Base-by-base conservation (phyloP, 53 echinoderm and acorn worm genomes). In the Echinarachnius parma region DNA sequence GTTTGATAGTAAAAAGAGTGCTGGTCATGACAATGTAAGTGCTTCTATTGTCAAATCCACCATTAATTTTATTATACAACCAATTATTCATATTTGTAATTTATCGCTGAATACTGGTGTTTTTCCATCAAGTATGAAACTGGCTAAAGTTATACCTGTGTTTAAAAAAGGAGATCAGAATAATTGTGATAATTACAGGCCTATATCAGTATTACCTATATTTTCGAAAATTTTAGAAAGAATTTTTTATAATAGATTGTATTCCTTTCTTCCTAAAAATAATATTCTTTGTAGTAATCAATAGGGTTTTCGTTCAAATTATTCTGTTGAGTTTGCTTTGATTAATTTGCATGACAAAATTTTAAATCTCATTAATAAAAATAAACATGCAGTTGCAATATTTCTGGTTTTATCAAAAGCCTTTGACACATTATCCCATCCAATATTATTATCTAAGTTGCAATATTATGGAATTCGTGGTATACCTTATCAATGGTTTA, bases 21-120 rank as follows among this genome's bases (percentile, higher is more conserved):
- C n/a, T n/a, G n/a, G n/a, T 11, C 56, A 56, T 24, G 56, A 56
- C 27, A 56, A 56, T 28, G 28, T 56, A 56, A 26, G 25, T 27
- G 23, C 11, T 56, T 25, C 24, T 56, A 56, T 56, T 56, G 1
- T 68, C 28, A 68, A 48, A 20, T 28, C 69, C n/a, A n/a, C n/a
- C n/a, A n/a, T n/a, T n/a, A n/a, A n/a, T 67, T 67, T 67, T 45
- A 46, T 67, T 46, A 26, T 14, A 26, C 46, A 48, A 25, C 67
- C 47, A 28, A 48, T 67, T 47, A 48, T 49, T 47, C 67, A 68
- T 31, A 68, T 68, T 28, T 68, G 69, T 49, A 68, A 68, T 28
- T 2, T 48, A 49, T 68, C 52, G 4, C 27, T 68, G 29, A 16
- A 68, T 21, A 48, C 69, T 27, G 69, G 69, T 28, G 50, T 49